Evolutionary conservation across 1,140 invertebrate genomes (phyloP).

Genomic region (Anadara kagoshimensis): DNA sequence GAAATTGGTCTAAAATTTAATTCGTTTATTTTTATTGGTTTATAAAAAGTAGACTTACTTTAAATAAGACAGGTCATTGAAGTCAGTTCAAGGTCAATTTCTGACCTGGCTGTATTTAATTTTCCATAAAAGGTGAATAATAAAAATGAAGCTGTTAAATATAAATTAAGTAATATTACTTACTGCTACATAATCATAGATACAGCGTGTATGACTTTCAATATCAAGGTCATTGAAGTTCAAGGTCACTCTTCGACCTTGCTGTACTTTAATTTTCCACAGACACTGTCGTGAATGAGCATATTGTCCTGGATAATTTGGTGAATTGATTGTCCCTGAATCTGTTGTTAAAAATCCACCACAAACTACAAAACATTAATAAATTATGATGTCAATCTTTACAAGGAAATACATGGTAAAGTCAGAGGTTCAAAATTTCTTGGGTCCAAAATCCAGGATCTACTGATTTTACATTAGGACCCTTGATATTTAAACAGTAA

Average conservation of each 20-base stretch:
- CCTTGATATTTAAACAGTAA: no score
- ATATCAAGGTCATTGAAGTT: slow-evolving; percentile 83
- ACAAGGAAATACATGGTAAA: no score
- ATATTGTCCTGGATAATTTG: slow-evolving; percentile 97
- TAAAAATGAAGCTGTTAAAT: neutral
- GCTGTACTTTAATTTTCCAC: slow-evolving; percentile 94
- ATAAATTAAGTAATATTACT: slow-evolving; percentile 1
- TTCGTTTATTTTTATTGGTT: no score
- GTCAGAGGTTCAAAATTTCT: no score
- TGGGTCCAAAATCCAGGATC: no score
- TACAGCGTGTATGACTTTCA: slow-evolving; percentile 80
- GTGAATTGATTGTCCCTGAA: slow-evolving; percentile 88
- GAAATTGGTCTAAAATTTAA: no score
- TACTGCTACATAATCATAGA: slow-evolving; percentile 84
- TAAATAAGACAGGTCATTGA: no score
- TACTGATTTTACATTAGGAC: no score
- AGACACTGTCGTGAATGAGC: slow-evolving; percentile 94
- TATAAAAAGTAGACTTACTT: no score
- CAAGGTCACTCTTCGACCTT: slow-evolving; percentile 85
- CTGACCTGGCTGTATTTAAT: slow-evolving; percentile 90
- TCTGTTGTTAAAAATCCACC: slow-evolving; percentile 86
- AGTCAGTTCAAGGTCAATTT: no score
- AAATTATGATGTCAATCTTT: no score
- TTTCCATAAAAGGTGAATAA: slow-evolving; percentile 89
- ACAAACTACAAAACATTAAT: slow-evolving; percentile 77